phyloP scores from a whole-genome alignment of 1,140 invertebrate species.

The Paralvinella palmiformis region DNA sequence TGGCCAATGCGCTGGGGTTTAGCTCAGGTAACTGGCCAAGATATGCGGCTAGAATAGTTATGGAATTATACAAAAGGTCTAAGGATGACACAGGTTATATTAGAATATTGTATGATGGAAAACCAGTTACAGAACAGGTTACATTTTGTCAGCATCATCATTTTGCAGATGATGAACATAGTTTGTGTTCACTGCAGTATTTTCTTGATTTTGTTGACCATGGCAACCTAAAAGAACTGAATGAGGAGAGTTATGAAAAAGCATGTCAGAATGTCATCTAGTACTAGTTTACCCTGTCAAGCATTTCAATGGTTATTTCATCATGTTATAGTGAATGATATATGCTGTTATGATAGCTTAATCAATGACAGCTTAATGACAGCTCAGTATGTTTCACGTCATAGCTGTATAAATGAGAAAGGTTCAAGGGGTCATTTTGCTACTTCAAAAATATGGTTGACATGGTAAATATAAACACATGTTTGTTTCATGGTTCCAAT shows the following conservation, averaged over 20 bases:
- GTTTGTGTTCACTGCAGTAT: slow-evolving; percentile 39
- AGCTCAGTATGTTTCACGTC: too few species aligned
- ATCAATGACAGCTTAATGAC: too few species aligned
- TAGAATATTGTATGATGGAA: slow-evolving; percentile 76
- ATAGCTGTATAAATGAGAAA: too few species aligned
- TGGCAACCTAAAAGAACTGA: slow-evolving; percentile 12
- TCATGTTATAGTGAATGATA: too few species aligned
- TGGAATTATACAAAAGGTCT: slow-evolving; percentile 62
- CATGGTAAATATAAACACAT: too few species aligned
- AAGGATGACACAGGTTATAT: slow-evolving; percentile 60
- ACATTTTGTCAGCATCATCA: slow-evolving; percentile 61
- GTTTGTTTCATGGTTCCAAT: too few species aligned
- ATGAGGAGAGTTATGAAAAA: background rate
- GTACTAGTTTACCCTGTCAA: too few species aligned
- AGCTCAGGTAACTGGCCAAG: slow-evolving; percentile 58
- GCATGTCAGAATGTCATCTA: too few species aligned
- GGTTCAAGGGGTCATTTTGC: too few species aligned
- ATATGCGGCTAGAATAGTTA: slow-evolving; percentile 76
- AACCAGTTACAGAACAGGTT: slow-evolving; percentile 73
- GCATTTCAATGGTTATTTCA: too few species aligned
- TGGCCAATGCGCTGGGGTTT: slow-evolving; percentile 71
- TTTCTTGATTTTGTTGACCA: slow-evolving; percentile 38
- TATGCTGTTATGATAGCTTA: too few species aligned
- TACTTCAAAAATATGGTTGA: too few species aligned
- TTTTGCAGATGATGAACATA: slow-evolving; percentile 23